These are phyloP conservation scores for Nylanderia fulva DNA, from an alignment of 1,140 invertebrate species.

Conservation along the genomic window DNA sequence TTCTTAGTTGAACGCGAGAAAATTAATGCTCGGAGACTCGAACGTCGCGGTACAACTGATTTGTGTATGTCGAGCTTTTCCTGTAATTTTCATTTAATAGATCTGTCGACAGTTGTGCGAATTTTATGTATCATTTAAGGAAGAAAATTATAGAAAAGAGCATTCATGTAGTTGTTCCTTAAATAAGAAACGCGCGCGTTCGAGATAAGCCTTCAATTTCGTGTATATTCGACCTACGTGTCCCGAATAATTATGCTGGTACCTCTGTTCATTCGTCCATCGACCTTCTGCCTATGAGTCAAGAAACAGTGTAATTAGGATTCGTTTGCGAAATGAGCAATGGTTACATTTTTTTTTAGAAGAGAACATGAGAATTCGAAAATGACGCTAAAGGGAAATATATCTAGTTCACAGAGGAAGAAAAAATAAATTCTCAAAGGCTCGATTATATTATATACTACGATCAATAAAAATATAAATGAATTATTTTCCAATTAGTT, in stretches of 20 bases:
- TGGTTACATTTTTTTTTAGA: background rate
- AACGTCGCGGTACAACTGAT: background rate
- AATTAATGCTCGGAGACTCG: slow-evolving; percentile 26
- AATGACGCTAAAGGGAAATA: background rate
- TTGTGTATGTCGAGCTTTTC: background rate
- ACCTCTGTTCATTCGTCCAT: slow-evolving; percentile 56
- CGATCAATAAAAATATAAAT: background rate
- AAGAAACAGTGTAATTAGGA: slow-evolving; percentile 7
- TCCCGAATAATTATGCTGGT: slow-evolving; percentile 71
- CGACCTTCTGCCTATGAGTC: slow-evolving; percentile 50
- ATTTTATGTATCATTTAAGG: background rate
- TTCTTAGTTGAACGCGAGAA: slow-evolving; percentile 57
- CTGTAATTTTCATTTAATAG: background rate
- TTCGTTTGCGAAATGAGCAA: background rate
- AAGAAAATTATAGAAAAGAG: background rate
- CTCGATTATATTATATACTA: background rate
- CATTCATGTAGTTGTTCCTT: background rate
- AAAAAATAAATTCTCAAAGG: background rate
- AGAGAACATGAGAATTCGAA: background rate
- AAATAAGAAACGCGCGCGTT: slow-evolving; percentile 10
- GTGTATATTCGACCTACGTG: slow-evolving; percentile 44
- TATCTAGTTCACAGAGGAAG: background rate
- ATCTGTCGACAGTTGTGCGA: background rate
- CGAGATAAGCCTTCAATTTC: slow-evolving; percentile 49
- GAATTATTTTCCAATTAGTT: background rate